Percentiles rank a stretch among this genome's conserved stretches.
phyloP scores from a whole-genome alignment of 2,113 vertebrate species.

The Carollia perspicillata region DNA sequence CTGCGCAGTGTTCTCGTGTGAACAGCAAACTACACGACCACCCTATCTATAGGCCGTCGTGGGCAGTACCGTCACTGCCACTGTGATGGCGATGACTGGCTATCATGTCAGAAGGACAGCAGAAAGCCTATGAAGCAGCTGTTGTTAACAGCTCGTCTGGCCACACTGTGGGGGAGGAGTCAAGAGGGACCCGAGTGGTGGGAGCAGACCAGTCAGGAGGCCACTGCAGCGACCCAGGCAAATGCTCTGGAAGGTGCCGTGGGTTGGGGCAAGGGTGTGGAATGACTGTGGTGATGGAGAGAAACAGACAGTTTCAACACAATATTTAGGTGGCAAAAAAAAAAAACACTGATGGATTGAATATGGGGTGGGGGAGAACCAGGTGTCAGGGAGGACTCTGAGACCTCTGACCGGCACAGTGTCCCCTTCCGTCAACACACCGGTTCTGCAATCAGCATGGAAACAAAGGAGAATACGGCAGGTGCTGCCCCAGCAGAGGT shows the following conservation, averaged over 20 bases:
- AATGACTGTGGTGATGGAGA: neutral
- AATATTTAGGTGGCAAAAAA: neutral
- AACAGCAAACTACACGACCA: neutral
- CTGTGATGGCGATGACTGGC: neutral
- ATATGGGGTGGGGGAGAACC: too few species aligned
- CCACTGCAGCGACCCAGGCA: too few species aligned
- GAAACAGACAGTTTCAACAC: neutral
- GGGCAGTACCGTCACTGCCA: neutral
- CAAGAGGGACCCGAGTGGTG: neutral
- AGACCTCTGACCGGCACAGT: neutral
- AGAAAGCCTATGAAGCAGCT: neutral
- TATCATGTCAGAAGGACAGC: neutral
- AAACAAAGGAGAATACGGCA: neutral
- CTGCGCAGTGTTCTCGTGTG: accelerated
- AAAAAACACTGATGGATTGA: too few species aligned
- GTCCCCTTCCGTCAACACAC: neutral
- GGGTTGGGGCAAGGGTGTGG: neutral
- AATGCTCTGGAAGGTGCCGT: neutral
- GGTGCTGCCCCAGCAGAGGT: neutral
- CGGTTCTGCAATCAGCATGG: neutral
- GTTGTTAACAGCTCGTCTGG: neutral
- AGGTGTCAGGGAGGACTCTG: too few species aligned
- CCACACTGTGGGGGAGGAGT: neutral
- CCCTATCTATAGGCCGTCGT: neutral
- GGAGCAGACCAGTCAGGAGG: neutral